Evolutionary conservation across 2,113 vertebrate genomes (phyloP).

Genomic region (Laticauda colubrina): DNA sequence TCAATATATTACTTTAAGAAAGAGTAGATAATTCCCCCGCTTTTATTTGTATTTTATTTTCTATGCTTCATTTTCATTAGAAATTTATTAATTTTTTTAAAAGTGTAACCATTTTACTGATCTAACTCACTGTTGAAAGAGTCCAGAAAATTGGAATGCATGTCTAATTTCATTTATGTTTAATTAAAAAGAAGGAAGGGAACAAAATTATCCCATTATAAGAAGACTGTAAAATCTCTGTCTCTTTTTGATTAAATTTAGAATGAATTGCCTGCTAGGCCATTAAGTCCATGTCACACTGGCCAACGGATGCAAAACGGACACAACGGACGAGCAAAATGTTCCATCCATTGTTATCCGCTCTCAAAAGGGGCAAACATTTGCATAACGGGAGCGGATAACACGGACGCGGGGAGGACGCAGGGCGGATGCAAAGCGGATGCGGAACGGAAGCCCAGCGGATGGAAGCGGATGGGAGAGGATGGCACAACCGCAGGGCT

Average conservation of each 20-base stretch:
- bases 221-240: not conserved
- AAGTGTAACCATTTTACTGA: not conserved
- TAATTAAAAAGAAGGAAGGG: not conserved
- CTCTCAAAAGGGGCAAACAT: too few relatives aligned
- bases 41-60: constrained; percentile 5
- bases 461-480: too few relatives aligned
- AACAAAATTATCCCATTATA: not conserved
- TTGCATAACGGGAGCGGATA: too few relatives aligned
- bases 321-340: too few relatives aligned
- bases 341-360: too few relatives aligned
- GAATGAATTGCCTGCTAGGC: not conserved
- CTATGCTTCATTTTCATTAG: not conserved
- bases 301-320: too few relatives aligned
- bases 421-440: too few relatives aligned
- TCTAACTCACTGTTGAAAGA: not conserved
- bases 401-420: too few relatives aligned
- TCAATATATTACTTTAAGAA: not conserved
- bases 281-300: too few relatives aligned
- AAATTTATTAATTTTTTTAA: not conserved
- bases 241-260: not conserved
- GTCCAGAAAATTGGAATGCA: not conserved
- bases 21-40: not conserved
- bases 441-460: too few relatives aligned
- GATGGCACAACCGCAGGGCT: too few relatives aligned
- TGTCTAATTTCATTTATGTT: constrained; percentile 11